Conservation (phyloP, 2,888 invertebrate genomes). For the Siphonodentalium dalli region DNA sequence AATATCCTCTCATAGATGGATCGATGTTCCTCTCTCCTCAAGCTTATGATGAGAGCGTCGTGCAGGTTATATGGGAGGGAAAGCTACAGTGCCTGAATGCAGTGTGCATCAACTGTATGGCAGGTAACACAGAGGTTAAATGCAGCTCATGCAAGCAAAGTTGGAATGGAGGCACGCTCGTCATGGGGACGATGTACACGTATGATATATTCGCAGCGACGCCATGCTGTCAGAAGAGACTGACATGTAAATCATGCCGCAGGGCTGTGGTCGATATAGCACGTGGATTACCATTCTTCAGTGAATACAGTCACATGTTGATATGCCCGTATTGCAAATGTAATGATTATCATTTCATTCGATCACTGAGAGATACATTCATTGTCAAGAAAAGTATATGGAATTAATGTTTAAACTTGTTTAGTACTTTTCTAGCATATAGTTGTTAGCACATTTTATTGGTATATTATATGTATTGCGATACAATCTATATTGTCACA, state of each 20-base stretch:
- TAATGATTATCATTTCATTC: conserved; percentile 93
- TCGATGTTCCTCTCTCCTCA: conserved; percentile 96
- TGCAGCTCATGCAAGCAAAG: conserved; percentile 58
- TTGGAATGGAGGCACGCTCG: conserved; percentile 83
- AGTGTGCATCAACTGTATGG: conserved; percentile 88
- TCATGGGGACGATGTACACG: conserved; percentile 96
- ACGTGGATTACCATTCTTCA: conserved; percentile 85
- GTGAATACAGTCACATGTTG: conserved; percentile 85
- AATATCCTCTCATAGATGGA: conserved; percentile 96
- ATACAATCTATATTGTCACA: no score
- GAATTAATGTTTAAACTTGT: conserved; percentile 30
- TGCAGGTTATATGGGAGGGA: conserved; percentile 72
- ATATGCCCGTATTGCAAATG: conserved; percentile 91
- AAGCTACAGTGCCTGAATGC: conserved; percentile 89
- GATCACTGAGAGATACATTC: conserved; percentile 72
- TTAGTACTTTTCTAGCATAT: no score
- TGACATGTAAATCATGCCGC: conserved; percentile 93
- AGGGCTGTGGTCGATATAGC: conserved; percentile 87
- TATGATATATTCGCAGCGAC: conserved; percentile 98
- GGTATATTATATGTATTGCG: no score
- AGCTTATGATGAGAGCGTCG: conserved; percentile 76
- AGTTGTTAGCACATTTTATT: no score
- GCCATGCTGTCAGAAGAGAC: conserved; percentile 91
- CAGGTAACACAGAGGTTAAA: conserved; percentile 72
- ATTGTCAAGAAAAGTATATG: conserved; percentile 49